These are phyloP conservation scores for Dendroctonus valens DNA, from an alignment of 1,140 invertebrate species.

Conservation along the genomic window DNA sequence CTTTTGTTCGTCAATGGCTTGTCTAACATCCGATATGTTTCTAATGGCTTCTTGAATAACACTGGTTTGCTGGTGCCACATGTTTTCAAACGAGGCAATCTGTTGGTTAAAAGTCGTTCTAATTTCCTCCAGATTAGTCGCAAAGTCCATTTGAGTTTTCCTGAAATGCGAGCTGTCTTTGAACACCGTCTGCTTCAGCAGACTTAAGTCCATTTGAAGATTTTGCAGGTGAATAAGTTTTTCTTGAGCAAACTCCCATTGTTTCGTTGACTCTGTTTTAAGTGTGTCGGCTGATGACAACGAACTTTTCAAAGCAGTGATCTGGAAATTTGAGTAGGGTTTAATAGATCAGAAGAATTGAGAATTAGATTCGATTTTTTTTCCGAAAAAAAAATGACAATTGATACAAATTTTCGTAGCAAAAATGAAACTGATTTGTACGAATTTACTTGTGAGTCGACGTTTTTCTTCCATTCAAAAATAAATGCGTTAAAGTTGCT, in stretches of 20 bases:
- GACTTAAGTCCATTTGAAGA: conserved; percentile 60
- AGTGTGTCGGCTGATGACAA: background rate
- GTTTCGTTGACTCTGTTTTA: conserved; percentile 13
- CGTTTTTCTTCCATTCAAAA: conserved; percentile 23
- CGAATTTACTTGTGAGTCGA: conserved; percentile 10
- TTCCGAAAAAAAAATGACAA: background rate
- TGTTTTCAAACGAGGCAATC: conserved; percentile 41
- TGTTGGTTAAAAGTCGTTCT: conserved; percentile 54
- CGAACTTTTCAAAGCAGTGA: conserved; percentile 2
- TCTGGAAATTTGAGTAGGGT: conserved; percentile 6
- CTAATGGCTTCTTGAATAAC: conserved; percentile 47
- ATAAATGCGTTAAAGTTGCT: conserved; percentile 15
- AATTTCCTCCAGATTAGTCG: conserved; percentile 63
- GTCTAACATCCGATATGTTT: conserved; percentile 49
- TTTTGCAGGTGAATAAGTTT: conserved; percentile 27
- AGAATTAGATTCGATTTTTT: background rate
- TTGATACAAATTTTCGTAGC: background rate
- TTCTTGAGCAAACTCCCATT: conserved; percentile 11
- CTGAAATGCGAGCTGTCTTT: conserved; percentile 55
- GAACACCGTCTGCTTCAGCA: conserved; percentile 56
- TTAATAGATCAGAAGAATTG: background rate
- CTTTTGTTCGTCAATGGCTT: conserved; percentile 42
- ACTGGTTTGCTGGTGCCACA: conserved; percentile 49
- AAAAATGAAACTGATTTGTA: background rate
- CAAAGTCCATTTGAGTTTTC: conserved; percentile 59